Conservation (phyloP, 2,797 vertebrate species). For the Microctenopoma steveboyesi region DNA sequence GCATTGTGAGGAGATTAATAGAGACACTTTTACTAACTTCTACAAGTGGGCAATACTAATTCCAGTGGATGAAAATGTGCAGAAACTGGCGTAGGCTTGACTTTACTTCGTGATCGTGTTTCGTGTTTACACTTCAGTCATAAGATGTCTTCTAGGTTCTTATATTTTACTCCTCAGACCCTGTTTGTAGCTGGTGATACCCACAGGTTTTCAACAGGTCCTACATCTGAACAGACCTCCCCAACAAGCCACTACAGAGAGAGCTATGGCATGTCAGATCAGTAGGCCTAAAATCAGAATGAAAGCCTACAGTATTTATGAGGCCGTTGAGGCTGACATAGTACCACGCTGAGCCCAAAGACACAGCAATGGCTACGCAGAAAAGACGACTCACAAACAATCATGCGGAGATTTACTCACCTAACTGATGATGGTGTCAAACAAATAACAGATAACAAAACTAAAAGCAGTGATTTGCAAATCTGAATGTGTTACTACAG, state of each 20-base stretch:
- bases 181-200: constrained; percentile 24
- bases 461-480: neutral
- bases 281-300: constrained; percentile 46
- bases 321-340: constrained; percentile 39
- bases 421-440: neutral
- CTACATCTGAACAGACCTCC: constrained; percentile 29
- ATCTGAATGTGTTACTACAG: neutral
- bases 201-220: constrained; percentile 30
- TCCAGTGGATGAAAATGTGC: neutral
- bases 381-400: constrained; percentile 1
- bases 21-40: neutral
- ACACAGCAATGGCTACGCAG: constrained; percentile 10
- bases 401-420: neutral
- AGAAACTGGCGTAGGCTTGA: neutral
- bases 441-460: neutral
- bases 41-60: no score
- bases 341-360: constrained; percentile 5
- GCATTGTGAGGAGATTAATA: neutral
- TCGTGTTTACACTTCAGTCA: constrained; percentile 1
- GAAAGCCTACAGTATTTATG: constrained; percentile 26
- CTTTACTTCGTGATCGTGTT: neutral
- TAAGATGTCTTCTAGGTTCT: neutral
- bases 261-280: constrained; percentile 32
- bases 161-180: constrained; percentile 18
- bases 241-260: constrained; percentile 29